Base-by-base conservation (phyloP, 30 jellyfish, hydroid and myxozoan genomes). In the Cassiopea andromeda region DNA sequence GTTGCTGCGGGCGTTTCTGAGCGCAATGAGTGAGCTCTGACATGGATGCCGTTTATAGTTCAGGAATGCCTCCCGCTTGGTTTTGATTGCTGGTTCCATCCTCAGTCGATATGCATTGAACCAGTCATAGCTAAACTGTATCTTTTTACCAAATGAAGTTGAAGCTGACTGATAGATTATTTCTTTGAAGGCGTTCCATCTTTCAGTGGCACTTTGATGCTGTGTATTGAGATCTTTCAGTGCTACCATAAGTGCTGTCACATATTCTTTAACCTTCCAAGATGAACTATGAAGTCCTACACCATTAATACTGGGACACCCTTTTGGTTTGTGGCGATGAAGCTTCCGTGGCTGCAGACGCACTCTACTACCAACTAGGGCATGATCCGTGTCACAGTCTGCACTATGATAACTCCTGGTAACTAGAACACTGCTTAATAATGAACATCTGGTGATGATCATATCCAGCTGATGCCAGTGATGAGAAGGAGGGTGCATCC, bases 311-410 rank as follows among this genome's bases (percentile, higher is more conserved):
- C 12, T 6, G 64, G 64, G 64, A 6, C 12, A 3, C 64, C 12
- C 64, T 10, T 54, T 54, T 10, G 7, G 64, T 64, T 82, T 46
- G 87, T 8, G 61, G 83, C 71, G 72, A 69, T 82, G 48, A 3
- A 61, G 5, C 57, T 64, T 64, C 75, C 1, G 45, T 69, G 67
- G 87, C n/a, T 85, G 67, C 57, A 59, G 61, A 54, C 67, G 15
- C n/a, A 81, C 19, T 82, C 47, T 78, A 82, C 87, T 38, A 1
- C 90, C 59, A 54, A 64, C 85, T 85, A 81, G 67, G 38, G 87
- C 57, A 59, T 81, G 82, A 87, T 64, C 90, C 57, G 82, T 81
- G 90, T 81, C 90, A 81, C 90, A 81, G 61, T 81, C 86, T n/a
- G 60, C 90, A 81, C 90, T 81, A 67, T 57, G 83, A 43, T 81